A percentile compares a stretch with the other conserved stretches of the same genome.
phyloP scores from a whole-genome alignment of 1,140 invertebrate species.

The Mizuhopecten yessoensis region DNA sequence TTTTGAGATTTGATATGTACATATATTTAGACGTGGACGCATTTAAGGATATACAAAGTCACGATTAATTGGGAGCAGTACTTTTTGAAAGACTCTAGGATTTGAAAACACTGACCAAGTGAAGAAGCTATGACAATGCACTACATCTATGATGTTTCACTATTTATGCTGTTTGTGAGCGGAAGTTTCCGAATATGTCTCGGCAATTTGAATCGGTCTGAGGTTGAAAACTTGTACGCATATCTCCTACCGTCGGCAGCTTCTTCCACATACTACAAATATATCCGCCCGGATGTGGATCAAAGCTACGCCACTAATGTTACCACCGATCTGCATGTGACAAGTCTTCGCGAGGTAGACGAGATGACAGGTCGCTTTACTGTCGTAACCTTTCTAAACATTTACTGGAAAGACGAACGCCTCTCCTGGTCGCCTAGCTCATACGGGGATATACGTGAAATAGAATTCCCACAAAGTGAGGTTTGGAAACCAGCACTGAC shows the following conservation, averaged over 20 bases:
- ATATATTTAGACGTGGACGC: background rate
- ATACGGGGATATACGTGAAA: conserved; percentile 23
- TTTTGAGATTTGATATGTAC: background rate
- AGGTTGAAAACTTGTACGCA: background rate
- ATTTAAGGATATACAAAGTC: background rate
- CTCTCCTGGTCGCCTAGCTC: conserved; percentile 11
- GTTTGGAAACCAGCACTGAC: conserved; percentile 52
- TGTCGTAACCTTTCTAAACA: conserved; percentile 23
- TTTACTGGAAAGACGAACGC: conserved; percentile 51
- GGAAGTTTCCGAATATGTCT: background rate
- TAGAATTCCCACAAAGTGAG: conserved; percentile 41
- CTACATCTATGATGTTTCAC: background rate
- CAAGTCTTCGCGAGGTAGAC: background rate
- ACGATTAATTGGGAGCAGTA: background rate
- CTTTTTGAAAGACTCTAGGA: background rate
- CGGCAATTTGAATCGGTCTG: background rate
- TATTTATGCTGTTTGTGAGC: background rate
- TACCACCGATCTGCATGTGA: background rate
- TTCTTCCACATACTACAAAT: background rate
- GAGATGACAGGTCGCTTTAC: conserved; percentile 6
- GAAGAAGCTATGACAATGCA: no score
- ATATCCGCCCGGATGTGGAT: background rate
- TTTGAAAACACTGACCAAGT: background rate
- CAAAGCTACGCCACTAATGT: background rate
- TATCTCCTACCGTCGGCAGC: background rate